phyloP scores from a whole-genome alignment of 2,797 vertebrate species.

The Bufotes viridis region DNA sequence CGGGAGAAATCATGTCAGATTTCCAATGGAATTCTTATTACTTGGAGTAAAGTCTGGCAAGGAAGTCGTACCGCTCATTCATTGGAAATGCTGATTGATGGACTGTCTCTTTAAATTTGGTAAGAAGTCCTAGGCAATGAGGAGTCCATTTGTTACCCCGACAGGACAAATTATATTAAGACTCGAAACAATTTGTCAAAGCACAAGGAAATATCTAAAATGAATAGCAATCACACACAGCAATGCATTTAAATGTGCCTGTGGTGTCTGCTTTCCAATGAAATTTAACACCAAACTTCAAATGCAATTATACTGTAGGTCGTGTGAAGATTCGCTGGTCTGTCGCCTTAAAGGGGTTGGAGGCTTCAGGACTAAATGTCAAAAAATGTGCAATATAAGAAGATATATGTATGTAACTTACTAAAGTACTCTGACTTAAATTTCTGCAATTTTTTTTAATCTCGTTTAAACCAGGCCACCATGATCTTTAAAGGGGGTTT shows the following conservation, averaged over 20 bases:
- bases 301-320: neutral
- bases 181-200: neutral
- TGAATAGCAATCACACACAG: neutral
- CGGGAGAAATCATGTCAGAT: neutral
- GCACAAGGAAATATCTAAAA: neutral
- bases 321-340: neutral
- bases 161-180: slow-evolving; percentile 8
- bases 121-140: slow-evolving; percentile 3
- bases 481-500: too few relatives aligned
- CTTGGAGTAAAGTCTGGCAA: neutral
- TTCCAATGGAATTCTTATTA: neutral
- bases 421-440: too few relatives aligned
- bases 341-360: neutral
- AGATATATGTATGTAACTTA: too few relatives aligned
- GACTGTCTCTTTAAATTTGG: slow-evolving; percentile 1
- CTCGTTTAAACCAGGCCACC: too few relatives aligned
- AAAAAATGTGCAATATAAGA: neutral
- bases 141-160: slow-evolving; percentile 12
- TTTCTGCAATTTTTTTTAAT: too few relatives aligned
- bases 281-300: neutral
- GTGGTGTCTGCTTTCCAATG: neutral
- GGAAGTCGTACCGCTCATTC: neutral
- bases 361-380: neutral
- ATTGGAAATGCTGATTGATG: slow-evolving; percentile 27
- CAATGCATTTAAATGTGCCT: slow-evolving; percentile 10